Base-by-base conservation (phyloP, 2,113 vertebrate genomes). In the Anarrhichthys ocellatus region DNA sequence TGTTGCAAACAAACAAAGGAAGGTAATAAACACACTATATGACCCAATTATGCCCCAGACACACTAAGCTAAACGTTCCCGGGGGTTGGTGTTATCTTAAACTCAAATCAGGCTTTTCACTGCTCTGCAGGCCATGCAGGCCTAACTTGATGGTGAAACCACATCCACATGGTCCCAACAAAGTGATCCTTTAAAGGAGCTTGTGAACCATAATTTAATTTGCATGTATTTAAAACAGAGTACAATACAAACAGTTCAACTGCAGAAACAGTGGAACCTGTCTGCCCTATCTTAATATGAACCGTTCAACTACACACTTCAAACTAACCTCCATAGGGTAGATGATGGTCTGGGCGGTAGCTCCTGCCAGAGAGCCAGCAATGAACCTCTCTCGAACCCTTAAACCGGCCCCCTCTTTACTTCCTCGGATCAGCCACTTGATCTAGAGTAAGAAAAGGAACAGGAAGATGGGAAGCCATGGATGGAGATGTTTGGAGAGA, bases 301-400 rank as follows among this genome's bases (percentile, higher is more conserved):
- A 42, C 6, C 6, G 58, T 44, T 4, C 50, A 32, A 17, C 50
- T 6, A 15, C 5, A 32, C 15, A 50, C 29, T 20, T 76, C 20
- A 78, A 15, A 76, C 77, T 82, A 50, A 82, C 97, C 96, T 99
- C 97, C 97, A 98, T 97, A 22, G 98, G 98, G 88, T 99, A 99
- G 89, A 99, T 99, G 79, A 97, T 96, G 24, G 97, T 98, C 87
- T 99, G 98, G 73, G 98, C 97, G 1, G 96, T 98, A 36, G 96
- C 97, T 89, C 98, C 98, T 72, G 97, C 98, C 89, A 98, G 88
- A 34, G 98, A 99, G 29, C 98, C 98, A 83, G 98, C 97, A 8
- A 98, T 52, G 91, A 99, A 99, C 89, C 98, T 95, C 87, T 99
- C 96, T 52, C 96, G 76, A 0, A 96, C 95, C 65, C 95, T 95